Evolutionary conservation across 1,140 invertebrate species (phyloP), one percentile per base, ranked within the genome.

Genomic region (Anadara kagoshimensis): DNA sequence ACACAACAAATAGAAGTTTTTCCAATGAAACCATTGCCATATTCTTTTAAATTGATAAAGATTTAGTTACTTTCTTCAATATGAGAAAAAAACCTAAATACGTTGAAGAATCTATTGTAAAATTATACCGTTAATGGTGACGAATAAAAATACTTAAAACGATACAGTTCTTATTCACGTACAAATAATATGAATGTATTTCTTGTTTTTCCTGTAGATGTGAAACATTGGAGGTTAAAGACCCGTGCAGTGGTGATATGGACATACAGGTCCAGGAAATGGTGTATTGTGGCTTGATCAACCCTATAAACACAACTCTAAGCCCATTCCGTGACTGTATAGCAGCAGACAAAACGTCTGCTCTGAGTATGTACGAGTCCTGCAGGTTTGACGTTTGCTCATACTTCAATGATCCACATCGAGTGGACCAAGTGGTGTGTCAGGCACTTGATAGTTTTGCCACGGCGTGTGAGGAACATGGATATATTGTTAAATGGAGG

Each of bases 301-400:
- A 75, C 29, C 62, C 43, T 5, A 59, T 59, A 16, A 49, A 65
- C 11, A 53, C 43, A 24, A 54, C 54, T 2, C 22, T 36, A 43
- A 75, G 73, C 54, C 73, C 73, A 14, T 75, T 75, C 62, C 51
- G 45, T 18, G 68, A 61, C 3, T 75, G 73, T 61, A 53, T 75
- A 4, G 62, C 44, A 18, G 61, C 43, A 16, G 56, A 61, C n/a
- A 59, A 67, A 10, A 24, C 36, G 2, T 26, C 59, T 1, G 62
- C 61, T 22, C 49, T 58, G 16, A 65, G 44, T 14, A 69, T 75
- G 73, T 75, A 67, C 41, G 44, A 64, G n/a, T 58, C 67, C 1
- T 75, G 73, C 61, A 20, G 62, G 44, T 75, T 65, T 54, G 73
- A 75, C 49, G 67, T 70, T 8, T 75, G 73, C 57, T 47, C 67